Percentiles rank a stretch among this genome's conserved stretches.
These are phyloP conservation scores for Panopea generosa DNA, from an alignment of 2,888 invertebrate species.

Conservation along the genomic window DNA sequence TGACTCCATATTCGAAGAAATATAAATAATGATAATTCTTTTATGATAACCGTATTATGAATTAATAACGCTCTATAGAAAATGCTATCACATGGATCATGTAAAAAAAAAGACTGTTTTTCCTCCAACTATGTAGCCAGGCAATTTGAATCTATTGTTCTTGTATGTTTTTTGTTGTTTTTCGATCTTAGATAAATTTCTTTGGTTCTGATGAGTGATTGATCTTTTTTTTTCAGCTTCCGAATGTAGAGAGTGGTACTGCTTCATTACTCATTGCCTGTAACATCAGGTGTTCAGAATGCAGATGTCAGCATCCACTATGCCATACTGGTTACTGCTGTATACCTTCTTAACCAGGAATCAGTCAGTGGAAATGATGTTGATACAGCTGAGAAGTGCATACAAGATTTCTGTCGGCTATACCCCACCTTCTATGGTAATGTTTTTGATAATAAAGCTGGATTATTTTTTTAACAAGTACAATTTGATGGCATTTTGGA, in stretches of 20 bases:
- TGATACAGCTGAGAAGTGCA: slow-evolving; percentile 10
- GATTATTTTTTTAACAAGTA: too few relatives aligned
- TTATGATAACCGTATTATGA: too few relatives aligned
- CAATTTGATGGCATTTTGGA: too few relatives aligned
- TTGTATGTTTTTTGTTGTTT: too few relatives aligned
- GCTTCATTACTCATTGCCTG: slow-evolving; percentile 36
- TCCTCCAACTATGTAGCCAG: too few relatives aligned
- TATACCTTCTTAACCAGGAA: slow-evolving; percentile 24
- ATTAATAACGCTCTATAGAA: too few relatives aligned
- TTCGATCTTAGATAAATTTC: not conserved
- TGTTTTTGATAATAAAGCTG: too few relatives aligned
- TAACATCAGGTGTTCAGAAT: slow-evolving; percentile 19
- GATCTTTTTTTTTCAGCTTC: slow-evolving; percentile 34
- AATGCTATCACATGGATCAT: too few relatives aligned
- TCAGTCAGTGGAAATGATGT: not conserved
- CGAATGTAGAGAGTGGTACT: slow-evolving; percentile 42
- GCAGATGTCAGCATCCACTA: slow-evolving; percentile 14
- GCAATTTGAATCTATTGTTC: too few relatives aligned
- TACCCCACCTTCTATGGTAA: slow-evolving; percentile 24
- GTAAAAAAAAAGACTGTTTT: too few relatives aligned
- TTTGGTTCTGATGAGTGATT: not conserved
- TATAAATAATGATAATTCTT: too few relatives aligned
- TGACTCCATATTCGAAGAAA: too few relatives aligned
- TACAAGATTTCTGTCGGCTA: slow-evolving; percentile 21
- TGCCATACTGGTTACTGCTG: slow-evolving; percentile 26